These are phyloP conservation scores for Tridacna gigas DNA, from an alignment of 2,888 invertebrate species.

Conservation along the genomic window DNA sequence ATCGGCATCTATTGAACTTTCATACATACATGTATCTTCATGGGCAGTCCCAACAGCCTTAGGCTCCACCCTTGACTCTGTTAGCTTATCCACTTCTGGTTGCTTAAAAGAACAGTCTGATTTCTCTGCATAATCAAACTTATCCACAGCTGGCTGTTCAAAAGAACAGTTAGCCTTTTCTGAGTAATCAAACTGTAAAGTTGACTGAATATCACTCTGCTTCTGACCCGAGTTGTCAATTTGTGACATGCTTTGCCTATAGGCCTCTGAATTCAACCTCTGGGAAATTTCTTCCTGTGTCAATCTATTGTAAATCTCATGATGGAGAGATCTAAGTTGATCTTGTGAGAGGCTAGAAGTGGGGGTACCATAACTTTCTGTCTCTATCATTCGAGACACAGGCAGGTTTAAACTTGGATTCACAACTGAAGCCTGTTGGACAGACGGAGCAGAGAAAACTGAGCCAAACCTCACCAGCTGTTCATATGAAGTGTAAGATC, in stretches of 20 bases:
- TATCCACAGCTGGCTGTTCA: not conserved
- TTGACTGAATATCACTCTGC: not conserved
- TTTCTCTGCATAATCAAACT: not conserved
- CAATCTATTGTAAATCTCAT: slow-evolving; percentile 23
- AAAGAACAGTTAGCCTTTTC: slow-evolving; percentile 2
- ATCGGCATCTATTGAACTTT: slow-evolving; percentile 1
- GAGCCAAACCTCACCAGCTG: slow-evolving; percentile 3
- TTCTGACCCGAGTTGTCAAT: not conserved
- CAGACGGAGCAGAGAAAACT: not conserved
- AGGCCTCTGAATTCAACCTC: not conserved
- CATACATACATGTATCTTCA: slow-evolving; percentile 7
- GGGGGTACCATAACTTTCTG: not conserved
- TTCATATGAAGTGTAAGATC: slow-evolving; percentile 6
- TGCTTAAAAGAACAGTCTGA: not conserved
- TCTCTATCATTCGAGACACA: not conserved
- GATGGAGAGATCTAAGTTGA: slow-evolving; percentile 5
- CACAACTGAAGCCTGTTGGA: not conserved
- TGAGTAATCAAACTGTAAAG: slow-evolving; percentile 14
- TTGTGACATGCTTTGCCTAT: not conserved
- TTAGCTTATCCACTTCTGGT: not conserved
- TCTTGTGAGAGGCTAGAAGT: slow-evolving; percentile 5
- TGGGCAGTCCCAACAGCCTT: too few species aligned
- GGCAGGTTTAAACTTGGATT: not conserved
- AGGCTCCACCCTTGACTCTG: too few species aligned
- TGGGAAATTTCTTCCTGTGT: slow-evolving; percentile 23